These are phyloP conservation scores for Panzeria rudis DNA, from an alignment of 2,888 invertebrate species.

Conservation along the genomic window DNA sequence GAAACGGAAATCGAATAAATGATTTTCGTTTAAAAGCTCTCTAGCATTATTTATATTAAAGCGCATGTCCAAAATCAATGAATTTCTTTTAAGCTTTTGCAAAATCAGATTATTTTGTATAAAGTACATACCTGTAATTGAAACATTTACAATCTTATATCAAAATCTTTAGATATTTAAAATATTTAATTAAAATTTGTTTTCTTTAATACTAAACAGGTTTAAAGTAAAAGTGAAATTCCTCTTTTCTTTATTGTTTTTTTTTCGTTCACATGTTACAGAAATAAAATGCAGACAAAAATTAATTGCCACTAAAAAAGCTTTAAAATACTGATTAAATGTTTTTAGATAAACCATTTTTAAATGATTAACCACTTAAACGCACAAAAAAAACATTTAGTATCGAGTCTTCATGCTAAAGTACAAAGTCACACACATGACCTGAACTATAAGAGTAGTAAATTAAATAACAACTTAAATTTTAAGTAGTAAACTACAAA, in stretches of 20 bases:
- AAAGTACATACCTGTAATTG: neutral
- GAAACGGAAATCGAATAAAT: neutral
- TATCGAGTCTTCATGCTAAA: neutral
- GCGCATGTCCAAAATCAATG: neutral
- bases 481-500: neutral
- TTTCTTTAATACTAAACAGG: neutral
- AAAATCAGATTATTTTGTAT: neutral
- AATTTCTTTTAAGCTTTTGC: neutral
- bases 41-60: too few relatives aligned
- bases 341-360: neutral
- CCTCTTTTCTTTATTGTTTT: neutral
- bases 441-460: neutral
- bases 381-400: neutral
- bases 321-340: slow-evolving; percentile 27
- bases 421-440: neutral
- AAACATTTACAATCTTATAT: neutral
- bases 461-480: too few relatives aligned
- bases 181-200: neutral
- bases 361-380: neutral
- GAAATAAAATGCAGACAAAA: neutral
- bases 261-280: neutral
- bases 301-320: slow-evolving; percentile 23
- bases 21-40: neutral
- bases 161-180: neutral
- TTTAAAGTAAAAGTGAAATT: slow-evolving; percentile 59